Evolutionary conservation across 2,797 vertebrate genomes (phyloP).

Genomic region (Alcedo quadribrachys): DNA sequence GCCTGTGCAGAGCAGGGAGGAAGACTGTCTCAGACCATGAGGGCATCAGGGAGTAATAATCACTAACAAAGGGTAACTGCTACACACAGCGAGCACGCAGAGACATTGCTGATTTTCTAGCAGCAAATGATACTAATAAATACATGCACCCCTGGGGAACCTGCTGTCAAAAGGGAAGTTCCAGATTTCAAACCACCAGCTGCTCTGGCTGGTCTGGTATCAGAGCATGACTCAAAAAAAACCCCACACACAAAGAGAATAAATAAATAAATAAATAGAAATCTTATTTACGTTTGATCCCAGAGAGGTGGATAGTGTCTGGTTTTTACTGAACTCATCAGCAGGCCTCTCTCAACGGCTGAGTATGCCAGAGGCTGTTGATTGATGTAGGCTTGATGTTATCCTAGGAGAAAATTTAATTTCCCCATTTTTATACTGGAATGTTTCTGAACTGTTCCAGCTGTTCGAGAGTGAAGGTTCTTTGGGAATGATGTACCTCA

Average conservation of each 20-base stretch:
- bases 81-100: not conserved
- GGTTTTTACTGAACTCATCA: not conserved
- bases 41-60: not conserved
- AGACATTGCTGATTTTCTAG: not conserved
- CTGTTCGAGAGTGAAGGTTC: not conserved
- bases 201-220: not conserved
- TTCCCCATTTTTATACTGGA: not conserved
- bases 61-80: not conserved
- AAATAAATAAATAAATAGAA: too few relatives aligned
- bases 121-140: not conserved
- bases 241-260: not conserved
- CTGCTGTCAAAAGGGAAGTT: not conserved
- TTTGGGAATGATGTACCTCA: conserved; percentile 3
- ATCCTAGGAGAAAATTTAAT: conserved; percentile 29
- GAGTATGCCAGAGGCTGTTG: conserved; percentile 34
- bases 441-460: conserved; percentile 16
- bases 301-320: not conserved
- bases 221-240: not conserved
- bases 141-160: not conserved
- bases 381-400: not conserved
- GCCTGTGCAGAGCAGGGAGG: not conserved
- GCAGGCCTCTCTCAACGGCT: not conserved
- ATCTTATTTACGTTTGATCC: not conserved
- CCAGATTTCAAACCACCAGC: not conserved
- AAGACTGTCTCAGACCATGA: not conserved